Conservation (phyloP, 2,113 vertebrate species). For the Formicarius rufipectus region DNA sequence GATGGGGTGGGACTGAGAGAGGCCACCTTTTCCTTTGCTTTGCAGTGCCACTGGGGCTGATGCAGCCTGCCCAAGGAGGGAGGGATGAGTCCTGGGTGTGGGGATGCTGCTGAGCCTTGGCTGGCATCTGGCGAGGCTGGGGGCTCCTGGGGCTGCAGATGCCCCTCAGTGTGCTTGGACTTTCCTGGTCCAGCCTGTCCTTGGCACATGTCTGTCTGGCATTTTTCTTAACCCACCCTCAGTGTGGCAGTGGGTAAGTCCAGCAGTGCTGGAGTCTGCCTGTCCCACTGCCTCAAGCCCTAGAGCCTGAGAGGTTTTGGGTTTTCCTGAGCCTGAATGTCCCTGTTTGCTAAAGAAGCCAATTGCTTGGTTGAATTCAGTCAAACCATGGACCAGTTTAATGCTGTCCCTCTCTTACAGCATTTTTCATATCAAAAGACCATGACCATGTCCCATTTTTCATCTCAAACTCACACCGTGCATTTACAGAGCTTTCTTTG, state of each 20-base stretch:
- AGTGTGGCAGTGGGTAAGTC: neutral
- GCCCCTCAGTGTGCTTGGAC: rapidly evolving
- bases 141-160: neutral
- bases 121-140: rapidly evolving
- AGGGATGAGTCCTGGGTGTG: neutral
- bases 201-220: neutral
- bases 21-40: neutral
- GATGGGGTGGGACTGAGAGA: neutral
- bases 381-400: neutral
- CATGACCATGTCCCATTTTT: rapidly evolving
- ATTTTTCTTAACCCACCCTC: neutral
- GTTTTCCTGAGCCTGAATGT: neutral
- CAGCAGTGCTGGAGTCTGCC: neutral
- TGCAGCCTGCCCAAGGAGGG: neutral
- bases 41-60: neutral
- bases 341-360: neutral
- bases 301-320: neutral
- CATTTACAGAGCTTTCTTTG: neutral
- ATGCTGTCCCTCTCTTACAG: neutral
- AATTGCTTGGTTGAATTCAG: neutral
- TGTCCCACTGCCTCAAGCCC: neutral
- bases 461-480: rapidly evolving
- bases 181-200: neutral
- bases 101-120: neutral
- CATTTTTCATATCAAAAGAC: neutral